Percentiles rank a stretch among this genome's conserved stretches.
Conservation (phyloP, 2,113 vertebrate genomes). For the Pituophis catenifer region DNA sequence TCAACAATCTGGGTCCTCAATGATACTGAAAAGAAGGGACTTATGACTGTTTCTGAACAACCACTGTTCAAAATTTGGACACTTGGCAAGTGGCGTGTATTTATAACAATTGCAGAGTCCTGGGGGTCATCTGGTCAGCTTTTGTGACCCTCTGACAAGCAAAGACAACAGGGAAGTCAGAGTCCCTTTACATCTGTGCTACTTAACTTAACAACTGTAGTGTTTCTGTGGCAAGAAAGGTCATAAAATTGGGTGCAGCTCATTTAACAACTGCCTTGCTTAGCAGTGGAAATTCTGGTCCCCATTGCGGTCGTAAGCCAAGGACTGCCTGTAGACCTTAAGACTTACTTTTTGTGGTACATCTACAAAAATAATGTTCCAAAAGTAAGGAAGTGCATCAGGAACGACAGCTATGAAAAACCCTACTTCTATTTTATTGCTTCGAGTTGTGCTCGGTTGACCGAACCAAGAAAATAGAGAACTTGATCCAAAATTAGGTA, state of each 20-base stretch:
- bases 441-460: neutral
- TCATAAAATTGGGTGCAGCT: neutral
- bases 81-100: neutral
- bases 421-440: neutral
- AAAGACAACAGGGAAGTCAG: neutral
- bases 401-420: neutral
- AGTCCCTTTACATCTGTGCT: neutral
- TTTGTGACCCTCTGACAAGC: neutral
- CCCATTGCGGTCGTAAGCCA: neutral
- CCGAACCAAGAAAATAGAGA: neutral
- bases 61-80: neutral
- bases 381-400: rapidly evolving
- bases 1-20: no score
- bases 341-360: neutral
- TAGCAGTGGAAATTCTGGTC: neutral
- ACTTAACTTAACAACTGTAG: neutral
- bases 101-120: neutral
- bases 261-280: neutral
- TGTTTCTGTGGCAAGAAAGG: neutral
- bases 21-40: neutral
- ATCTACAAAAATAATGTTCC: neutral
- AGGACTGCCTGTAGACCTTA: neutral
- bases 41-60: neutral
- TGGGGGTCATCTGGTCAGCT: neutral
- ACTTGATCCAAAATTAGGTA: neutral